Percentiles rank a stretch among this genome's conserved stretches.
Conservation (phyloP, 2,797 vertebrate species). For the Simalia tracyae region DNA sequence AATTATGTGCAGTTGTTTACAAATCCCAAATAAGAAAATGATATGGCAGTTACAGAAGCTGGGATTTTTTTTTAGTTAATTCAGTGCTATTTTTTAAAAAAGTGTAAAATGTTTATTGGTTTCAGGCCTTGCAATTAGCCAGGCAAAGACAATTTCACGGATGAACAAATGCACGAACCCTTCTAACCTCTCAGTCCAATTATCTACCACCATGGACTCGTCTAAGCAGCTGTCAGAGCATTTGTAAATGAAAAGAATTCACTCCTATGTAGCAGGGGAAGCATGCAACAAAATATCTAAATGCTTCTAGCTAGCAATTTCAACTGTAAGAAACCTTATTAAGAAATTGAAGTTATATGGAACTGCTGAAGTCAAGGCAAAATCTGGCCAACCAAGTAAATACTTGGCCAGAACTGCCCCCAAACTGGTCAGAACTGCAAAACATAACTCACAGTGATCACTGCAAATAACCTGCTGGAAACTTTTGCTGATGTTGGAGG, state of each 20-base stretch:
- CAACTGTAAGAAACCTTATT: not conserved
- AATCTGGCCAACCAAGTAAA: not conserved
- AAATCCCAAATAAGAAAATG: not conserved
- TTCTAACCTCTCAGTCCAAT: not conserved
- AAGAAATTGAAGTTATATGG: not conserved
- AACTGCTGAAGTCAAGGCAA: not conserved
- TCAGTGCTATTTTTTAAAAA: not conserved
- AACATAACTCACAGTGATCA: not conserved
- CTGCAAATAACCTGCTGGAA: not conserved
- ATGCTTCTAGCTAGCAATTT: not conserved
- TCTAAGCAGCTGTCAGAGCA: not conserved
- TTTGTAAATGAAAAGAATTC: not conserved
- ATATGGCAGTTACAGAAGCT: not conserved
- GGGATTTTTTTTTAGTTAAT: not conserved
- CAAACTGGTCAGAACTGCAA: not conserved
- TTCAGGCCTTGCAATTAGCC: not conserved
- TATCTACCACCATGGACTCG: not conserved
- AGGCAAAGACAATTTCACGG: not conserved
- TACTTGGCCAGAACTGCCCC: not conserved
- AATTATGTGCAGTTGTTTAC: not conserved
- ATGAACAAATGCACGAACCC: not conserved
- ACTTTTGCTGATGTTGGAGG: not conserved
- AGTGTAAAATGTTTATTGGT: not conserved
- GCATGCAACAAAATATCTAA: not conserved
- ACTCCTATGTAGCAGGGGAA: not conserved